Base-by-base conservation (phyloP, 2,888 invertebrate species). In the Drosophila ustulata region DNA sequence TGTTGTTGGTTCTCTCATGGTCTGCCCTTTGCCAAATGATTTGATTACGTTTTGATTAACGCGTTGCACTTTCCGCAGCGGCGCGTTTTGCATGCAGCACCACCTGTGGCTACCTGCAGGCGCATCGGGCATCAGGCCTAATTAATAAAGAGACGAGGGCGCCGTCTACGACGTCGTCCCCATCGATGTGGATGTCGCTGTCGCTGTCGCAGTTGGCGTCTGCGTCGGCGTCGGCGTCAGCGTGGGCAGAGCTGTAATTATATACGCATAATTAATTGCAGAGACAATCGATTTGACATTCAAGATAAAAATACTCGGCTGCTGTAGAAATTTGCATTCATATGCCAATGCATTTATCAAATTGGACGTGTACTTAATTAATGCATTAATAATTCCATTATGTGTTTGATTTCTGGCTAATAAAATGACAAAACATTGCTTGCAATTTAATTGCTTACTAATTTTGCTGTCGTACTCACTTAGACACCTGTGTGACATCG, bases 101-200 rank as follows among this genome's bases (percentile, higher is more conserved):
- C 91, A 90, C 90, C 90, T 90, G 90, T 80, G 90, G 90, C 78
- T 89, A 71, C 78, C 81, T 86, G 83, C 75, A 74, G 78, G 58
- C 74, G 82, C 83, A 87, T 83, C 86, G 78, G 80, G 82, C 83
- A 87, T 83, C 86, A 79, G 80, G 75, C 76, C 85, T 90, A 90
- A 90, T 90, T 90, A 90, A 90, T 90, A 90, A 90, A 78, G 72
- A 70, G 81, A 74, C 77, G 66, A 68, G 79, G 73, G 78, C 68
- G 77, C 68, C 67, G 51, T 47, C 64, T 62, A 41, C 45, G 18
- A 11, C 53, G 25, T 43, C 53, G 25, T 43, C 34, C 28, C 2
- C 39, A 25, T 39, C 32, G 25, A 13, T 56, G 30, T 70, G 34
- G 43, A 7, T 30, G 45, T 56, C 61, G 74, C 62, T 47, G 47